Evolutionary conservation across 2,113 vertebrate genomes (phyloP), one percentile per base, ranked within the genome.

Genomic region (Cairina moschata): DNA sequence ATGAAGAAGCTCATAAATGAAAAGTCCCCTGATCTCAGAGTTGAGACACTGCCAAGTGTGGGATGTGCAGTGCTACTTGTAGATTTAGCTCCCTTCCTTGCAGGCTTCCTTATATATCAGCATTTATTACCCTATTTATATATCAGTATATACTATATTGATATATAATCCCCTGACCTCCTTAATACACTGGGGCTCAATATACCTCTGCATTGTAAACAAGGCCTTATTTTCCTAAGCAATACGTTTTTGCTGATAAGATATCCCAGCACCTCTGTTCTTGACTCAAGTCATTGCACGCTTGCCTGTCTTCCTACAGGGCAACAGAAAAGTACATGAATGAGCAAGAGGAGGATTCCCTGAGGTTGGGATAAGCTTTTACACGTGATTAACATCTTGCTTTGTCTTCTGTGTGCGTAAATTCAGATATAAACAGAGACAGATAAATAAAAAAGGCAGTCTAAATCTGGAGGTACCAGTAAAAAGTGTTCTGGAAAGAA

Each of bases 151-250:
- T 48, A 22, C 46, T 21, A 48, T 22, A 22, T 22, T 25, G 16
- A 23, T 8, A 3, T 4, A 15, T 31, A 48, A 48, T 5, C 3
- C 4, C 14, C 8, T 1, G 3, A 26, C 20, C 63, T 76, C 48
- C 54, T 22, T 55, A 55, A 54, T 6, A 25, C 29, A 40, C 10
- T 11, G 8, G 13, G 26, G 21, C 46, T 69, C 83, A 52, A 71
- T 71, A 83, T 17, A 63, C 2, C 6, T 81, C 54, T 58, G 46
- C 21, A 20, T 20, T 71, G 40, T 46, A 86, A 92, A 38, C 23
- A 83, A 44, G 18, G 25, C 17, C 20, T 14, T 69, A 21, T 83
- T 75, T 42, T 36, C 83, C 75, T 75, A 85, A 68, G n/a, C 25
- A 72, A 78, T 65, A 55, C 6, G 1, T 26, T 58, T 58, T 55